phyloP scores from a whole-genome alignment of 2,797 vertebrate genomes.

The Pipistrellus pipistrellus region DNA sequence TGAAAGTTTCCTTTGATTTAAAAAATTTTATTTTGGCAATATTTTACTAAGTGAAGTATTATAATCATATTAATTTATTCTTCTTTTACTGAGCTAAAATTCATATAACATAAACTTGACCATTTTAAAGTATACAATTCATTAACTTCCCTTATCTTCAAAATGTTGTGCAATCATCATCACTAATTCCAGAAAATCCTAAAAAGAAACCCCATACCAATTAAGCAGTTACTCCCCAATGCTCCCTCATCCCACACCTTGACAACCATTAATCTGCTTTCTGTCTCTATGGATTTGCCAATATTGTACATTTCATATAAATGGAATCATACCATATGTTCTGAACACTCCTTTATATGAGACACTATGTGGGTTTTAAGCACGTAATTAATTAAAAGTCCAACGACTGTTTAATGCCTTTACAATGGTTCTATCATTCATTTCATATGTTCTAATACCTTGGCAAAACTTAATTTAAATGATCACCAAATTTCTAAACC shows the following conservation, averaged over 20 bases:
- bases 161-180: background rate
- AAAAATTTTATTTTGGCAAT: background rate
- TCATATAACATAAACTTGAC: background rate
- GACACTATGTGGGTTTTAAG: background rate
- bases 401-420: conserved; percentile 19
- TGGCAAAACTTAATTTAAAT: conserved; percentile 57
- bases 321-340: background rate
- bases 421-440: background rate
- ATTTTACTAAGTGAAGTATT: conserved; percentile 8
- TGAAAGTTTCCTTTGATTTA: background rate
- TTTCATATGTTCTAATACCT: background rate
- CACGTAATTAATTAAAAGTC: background rate
- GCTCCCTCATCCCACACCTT: background rate
- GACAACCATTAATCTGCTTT: background rate
- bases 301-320: background rate
- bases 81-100: conserved; percentile 34
- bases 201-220: background rate
- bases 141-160: background rate
- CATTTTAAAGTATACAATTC: background rate
- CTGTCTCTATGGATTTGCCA: background rate
- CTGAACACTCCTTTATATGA: background rate
- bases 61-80: conserved; percentile 4
- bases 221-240: background rate
- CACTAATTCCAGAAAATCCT: background rate
- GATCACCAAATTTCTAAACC: conserved; percentile 53